Base-by-base conservation (phyloP, 2,797 vertebrate species). In the Dendrocincla fuliginosa region DNA sequence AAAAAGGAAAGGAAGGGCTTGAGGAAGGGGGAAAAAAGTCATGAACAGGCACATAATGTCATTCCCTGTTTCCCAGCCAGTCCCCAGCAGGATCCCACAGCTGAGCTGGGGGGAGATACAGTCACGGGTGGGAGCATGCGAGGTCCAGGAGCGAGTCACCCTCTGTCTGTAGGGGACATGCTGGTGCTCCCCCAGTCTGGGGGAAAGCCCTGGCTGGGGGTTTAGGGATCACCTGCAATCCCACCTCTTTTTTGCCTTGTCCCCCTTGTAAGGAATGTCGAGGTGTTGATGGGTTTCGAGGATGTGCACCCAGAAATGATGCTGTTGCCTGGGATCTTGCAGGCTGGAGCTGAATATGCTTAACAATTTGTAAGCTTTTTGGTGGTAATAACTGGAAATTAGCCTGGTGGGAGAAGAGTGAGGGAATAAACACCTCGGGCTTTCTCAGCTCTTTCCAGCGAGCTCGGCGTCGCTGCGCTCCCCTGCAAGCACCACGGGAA, bases 71-170 rank as follows among this genome's bases (percentile, higher is more conserved):
- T 61, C 50, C 59, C n/a, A 63, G n/a, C 37, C 6, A 5, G 19
- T 30, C n/a, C 33, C 30, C 0, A 2, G 16, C 10, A 11, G 30
- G 30, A 44, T 44, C 20, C 35, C 3, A 1, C 22, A 18, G 61
- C 56, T 33, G 41, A 8, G 17, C 13, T 0, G 0, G 6, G 30
- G 56, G 44, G 6, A 64, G 44, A 39, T 15, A 46, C 0, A 1
- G 19, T 22, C 13, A 9, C 0, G 1, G 56, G 39, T 0, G 1
- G 35, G 22, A 49, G 11, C 1, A 0, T 16, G 37, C 7, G 10
- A 49, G 35, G 17, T n/a, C 32, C 0, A 0, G 42, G 63, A 61
- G 13, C 0, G 0, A 76, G 59, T 19, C 14, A 12, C 52, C 17
- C 56, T 30, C n/a, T 18, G 59, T 42, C 59, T 25, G 23, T 8